phyloP scores from a whole-genome alignment of 2,797 vertebrate genomes.

The Dipus sagitta region DNA sequence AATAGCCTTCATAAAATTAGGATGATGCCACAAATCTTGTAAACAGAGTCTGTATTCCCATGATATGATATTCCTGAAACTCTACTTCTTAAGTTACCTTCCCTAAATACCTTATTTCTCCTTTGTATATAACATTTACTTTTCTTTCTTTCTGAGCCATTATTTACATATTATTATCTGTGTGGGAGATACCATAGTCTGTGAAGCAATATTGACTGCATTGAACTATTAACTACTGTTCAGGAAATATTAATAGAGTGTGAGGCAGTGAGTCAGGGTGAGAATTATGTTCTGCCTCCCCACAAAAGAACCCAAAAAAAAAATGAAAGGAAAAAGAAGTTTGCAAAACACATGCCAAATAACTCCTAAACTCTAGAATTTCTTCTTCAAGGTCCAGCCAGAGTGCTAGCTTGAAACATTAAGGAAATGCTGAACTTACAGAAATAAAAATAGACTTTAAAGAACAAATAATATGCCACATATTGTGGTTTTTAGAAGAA shows the following conservation, averaged over 20 bases:
- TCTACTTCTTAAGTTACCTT: constrained; percentile 70
- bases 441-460: neutral
- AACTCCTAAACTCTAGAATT: constrained; percentile 33
- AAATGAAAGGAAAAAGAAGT: neutral
- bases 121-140: constrained; percentile 67
- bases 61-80: constrained; percentile 67
- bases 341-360: constrained; percentile 29
- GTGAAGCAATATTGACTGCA: constrained; percentile 67
- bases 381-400: neutral
- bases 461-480: neutral
- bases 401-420: neutral
- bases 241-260: constrained; percentile 58
- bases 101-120: constrained; percentile 65
- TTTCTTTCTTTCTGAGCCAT: constrained; percentile 58
- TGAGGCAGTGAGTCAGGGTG: constrained; percentile 34
- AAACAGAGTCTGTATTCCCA: constrained; percentile 49
- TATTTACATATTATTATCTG: constrained; percentile 75
- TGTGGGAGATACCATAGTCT: constrained; percentile 43
- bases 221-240: constrained; percentile 71
- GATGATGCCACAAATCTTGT: constrained; percentile 63
- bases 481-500: neutral
- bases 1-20: constrained; percentile 68
- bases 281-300: constrained; percentile 4
- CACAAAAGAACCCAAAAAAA: neutral
- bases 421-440: neutral